Evolutionary conservation across 2,113 vertebrate species (phyloP).

Genomic region (Brachirus orientalis): DNA sequence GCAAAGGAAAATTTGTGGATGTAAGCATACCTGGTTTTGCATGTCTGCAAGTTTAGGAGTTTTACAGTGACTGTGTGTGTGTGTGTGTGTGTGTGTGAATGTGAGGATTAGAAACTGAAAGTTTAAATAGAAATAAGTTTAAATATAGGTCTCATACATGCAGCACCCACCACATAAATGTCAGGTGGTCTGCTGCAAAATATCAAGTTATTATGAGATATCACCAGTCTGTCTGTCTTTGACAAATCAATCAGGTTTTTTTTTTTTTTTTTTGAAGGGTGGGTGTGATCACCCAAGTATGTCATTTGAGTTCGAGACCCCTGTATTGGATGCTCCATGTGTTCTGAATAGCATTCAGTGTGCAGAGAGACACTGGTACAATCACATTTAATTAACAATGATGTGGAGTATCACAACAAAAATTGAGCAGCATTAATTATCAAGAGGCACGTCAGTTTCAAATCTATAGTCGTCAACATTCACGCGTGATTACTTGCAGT

Average conservation of each 20-base stretch:
- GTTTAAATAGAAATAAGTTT: too few relatives aligned
- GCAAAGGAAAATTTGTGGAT: conserved; percentile 36
- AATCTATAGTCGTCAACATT: neutral
- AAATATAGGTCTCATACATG: too few relatives aligned
- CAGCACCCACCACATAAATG: too few relatives aligned
- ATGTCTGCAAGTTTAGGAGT: conserved; percentile 14
- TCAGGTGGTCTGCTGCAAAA: too few relatives aligned
- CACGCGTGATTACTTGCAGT: too few relatives aligned
- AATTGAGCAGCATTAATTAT: conserved; percentile 22
- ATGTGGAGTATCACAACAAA: conserved; percentile 8
- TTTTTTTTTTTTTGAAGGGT: too few relatives aligned
- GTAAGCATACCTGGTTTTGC: conserved; percentile 21
- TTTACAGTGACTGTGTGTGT: neutral
- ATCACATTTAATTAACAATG: neutral
- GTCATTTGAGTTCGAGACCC: too few relatives aligned
- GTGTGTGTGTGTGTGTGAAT: neutral
- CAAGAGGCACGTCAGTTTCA: conserved; percentile 7
- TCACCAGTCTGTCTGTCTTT: too few relatives aligned
- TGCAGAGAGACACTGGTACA: neutral
- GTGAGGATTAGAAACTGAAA: conserved; percentile 1
- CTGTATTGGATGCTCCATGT: neutral
- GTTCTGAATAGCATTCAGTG: conserved; percentile 6
- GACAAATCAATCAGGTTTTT: too few relatives aligned
- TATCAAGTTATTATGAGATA: too few relatives aligned
- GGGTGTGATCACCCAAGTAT: too few relatives aligned